Evolutionary conservation across 2,113 vertebrate genomes (phyloP).

Genomic region (Cochlearius cochlearius): DNA sequence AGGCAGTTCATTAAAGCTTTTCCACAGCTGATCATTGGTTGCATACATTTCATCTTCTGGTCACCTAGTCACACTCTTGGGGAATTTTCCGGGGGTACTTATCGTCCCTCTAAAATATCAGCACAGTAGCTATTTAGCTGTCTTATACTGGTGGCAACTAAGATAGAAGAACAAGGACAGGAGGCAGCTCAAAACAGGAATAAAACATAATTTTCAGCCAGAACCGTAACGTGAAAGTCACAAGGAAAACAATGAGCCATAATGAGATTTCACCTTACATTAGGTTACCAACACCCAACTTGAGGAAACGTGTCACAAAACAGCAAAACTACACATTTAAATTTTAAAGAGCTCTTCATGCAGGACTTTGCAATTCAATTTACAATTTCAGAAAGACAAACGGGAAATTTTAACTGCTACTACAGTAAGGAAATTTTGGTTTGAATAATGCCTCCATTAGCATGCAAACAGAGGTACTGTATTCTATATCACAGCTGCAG

Average conservation of each 20-base stretch:
- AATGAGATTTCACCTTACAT: background rate
- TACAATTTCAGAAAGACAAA: background rate
- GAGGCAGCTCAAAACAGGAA: background rate
- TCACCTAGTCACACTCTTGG: rapidly evolving
- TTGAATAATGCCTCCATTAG: background rate
- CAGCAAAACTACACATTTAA: background rate
- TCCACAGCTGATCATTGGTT: background rate
- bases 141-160: background rate
- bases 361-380: background rate
- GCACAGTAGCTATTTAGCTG: background rate
- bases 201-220: background rate
- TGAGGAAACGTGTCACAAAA: background rate
- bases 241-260: background rate
- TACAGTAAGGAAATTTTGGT: background rate
- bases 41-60: background rate
- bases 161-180: background rate
- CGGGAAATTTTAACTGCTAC: background rate
- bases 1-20: background rate
- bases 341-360: background rate
- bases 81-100: background rate
- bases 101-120: background rate
- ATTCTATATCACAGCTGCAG: background rate
- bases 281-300: background rate
- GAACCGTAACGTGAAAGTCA: background rate
- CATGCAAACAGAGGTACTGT: background rate